Conservation (phyloP, 2,797 vertebrate species). For the Natrix natrix region DNA sequence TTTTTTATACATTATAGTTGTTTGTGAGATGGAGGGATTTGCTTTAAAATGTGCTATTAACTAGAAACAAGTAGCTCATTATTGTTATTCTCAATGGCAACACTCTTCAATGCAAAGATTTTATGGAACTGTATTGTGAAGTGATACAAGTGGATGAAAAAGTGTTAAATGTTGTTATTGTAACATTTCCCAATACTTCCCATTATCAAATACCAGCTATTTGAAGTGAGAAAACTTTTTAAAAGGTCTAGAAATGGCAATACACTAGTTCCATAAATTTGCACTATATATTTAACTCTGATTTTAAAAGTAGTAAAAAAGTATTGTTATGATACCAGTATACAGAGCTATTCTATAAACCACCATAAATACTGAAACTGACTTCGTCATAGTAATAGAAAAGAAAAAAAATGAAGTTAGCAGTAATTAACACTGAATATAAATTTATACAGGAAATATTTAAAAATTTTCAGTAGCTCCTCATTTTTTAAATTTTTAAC, state of each 20-base stretch:
- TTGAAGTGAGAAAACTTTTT: neutral
- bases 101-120: neutral
- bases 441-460: neutral
- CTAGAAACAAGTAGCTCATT: neutral
- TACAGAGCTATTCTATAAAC: neutral
- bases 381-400: neutral
- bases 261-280: neutral
- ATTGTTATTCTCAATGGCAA: slow-evolving; percentile 9
- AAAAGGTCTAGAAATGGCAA: neutral
- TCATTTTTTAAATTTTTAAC: neutral
- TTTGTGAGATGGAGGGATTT: neutral
- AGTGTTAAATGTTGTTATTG: neutral
- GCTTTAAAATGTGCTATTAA: neutral
- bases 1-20: neutral
- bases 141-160: slow-evolving; percentile 30
- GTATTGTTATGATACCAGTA: neutral
- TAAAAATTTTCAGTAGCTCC: neutral
- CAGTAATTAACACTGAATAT: neutral
- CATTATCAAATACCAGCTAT: neutral
- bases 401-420: neutral
- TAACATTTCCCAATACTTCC: neutral
- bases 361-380: neutral
- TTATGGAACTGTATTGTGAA: neutral
- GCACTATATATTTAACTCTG: neutral
- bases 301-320: neutral